Evolutionary conservation across 2,888 invertebrate genomes (phyloP).

Genomic region (Strigamia transsilvanica): DNA sequence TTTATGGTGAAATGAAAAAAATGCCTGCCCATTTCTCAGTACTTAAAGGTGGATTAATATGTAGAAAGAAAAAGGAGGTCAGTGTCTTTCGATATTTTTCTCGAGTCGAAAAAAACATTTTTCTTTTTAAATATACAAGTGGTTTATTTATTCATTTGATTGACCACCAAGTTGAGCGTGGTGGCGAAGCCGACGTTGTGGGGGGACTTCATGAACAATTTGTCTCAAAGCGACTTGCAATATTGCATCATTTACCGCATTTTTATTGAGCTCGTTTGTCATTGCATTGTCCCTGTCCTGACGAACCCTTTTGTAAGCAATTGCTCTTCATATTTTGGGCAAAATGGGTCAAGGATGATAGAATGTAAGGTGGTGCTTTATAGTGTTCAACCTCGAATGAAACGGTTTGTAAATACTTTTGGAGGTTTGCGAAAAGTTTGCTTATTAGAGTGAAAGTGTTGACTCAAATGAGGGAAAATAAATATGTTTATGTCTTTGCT

Average conservation of each 20-base stretch:
- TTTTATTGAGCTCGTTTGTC: neutral
- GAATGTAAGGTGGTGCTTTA: slow-evolving; percentile 4
- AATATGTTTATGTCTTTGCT: neutral
- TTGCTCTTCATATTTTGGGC: slow-evolving; percentile 31
- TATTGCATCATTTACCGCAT: slow-evolving; percentile 2
- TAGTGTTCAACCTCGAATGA: slow-evolving; percentile 24
- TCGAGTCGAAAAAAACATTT: neutral
- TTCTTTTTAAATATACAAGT: too few relatives aligned
- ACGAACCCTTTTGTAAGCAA: slow-evolving; percentile 9
- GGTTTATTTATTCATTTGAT: slow-evolving; percentile 12
- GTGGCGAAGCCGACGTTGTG: slow-evolving; percentile 13
- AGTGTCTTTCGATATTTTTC: neutral
- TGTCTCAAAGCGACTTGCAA: neutral
- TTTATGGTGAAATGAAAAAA: neutral
- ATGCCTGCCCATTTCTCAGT: neutral
- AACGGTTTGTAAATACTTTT: slow-evolving; percentile 29
- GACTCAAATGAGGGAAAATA: neutral
- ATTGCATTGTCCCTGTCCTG: neutral
- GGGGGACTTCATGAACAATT: slow-evolving; percentile 2
- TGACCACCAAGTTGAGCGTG: neutral
- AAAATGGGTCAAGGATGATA: slow-evolving; percentile 34
- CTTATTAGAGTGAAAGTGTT: slow-evolving; percentile 12
- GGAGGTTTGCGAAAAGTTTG: slow-evolving; percentile 14
- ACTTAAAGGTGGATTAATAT: slow-evolving; percentile 27
- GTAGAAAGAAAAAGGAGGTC: slow-evolving; percentile 10